Evolutionary conservation across 2,797 vertebrate genomes (phyloP).

Genomic region (Danio kyathit): DNA sequence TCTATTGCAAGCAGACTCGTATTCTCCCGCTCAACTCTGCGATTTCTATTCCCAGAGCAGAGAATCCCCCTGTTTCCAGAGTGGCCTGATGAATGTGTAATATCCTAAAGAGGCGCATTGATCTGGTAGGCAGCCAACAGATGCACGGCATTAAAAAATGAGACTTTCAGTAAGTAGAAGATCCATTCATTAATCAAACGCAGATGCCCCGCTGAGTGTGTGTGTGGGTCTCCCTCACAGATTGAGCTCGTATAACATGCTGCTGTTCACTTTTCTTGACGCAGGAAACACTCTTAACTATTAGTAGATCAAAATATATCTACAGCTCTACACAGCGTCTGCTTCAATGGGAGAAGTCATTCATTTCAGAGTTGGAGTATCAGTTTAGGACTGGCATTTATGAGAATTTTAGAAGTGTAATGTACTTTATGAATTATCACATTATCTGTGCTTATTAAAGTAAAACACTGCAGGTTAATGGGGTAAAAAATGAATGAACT

Average conservation of each 20-base stretch:
- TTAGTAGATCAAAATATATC: slow-evolving; percentile 42
- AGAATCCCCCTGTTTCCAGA: slow-evolving; percentile 28
- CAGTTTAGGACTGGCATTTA: too few species aligned
- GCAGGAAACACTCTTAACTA: slow-evolving; percentile 30
- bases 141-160: slow-evolving; percentile 66
- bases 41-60: slow-evolving; percentile 31
- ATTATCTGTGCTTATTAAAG: too few species aligned
- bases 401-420: too few species aligned
- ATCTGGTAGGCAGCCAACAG: slow-evolving; percentile 63
- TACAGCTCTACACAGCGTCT: slow-evolving; percentile 36
- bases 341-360: slow-evolving; percentile 15
- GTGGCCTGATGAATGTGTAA: slow-evolving; percentile 51
- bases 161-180: slow-evolving; percentile 64
- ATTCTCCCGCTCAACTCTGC: slow-evolving; percentile 13
- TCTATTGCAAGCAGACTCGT: slow-evolving; percentile 2
- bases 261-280: slow-evolving; percentile 7
- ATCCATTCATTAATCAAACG: slow-evolving; percentile 68
- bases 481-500: too few species aligned
- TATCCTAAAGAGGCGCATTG: slow-evolving; percentile 57
- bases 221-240: slow-evolving; percentile 54
- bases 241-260: slow-evolving; percentile 15
- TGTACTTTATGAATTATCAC: too few species aligned
- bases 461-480: too few species aligned
- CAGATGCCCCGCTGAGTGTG: slow-evolving; percentile 52
- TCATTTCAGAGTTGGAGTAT: too few species aligned